Evolutionary conservation across 2,888 invertebrate genomes (phyloP).

Genomic region (Ophion costatus): DNA sequence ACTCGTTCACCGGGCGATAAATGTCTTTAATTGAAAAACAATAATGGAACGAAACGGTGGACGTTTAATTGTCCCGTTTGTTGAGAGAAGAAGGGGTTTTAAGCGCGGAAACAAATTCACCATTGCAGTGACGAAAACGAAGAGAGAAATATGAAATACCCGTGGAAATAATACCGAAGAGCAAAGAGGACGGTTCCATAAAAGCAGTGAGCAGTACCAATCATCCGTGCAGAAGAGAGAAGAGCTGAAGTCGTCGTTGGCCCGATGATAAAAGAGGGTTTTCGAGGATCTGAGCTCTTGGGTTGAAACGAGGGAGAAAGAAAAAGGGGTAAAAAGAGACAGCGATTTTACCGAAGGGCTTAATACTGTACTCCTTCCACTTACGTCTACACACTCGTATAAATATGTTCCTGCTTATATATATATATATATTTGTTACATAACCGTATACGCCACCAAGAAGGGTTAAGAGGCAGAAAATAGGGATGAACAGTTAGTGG

Average conservation of each 20-base stretch:
- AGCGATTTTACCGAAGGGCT: slow-evolving; percentile 34
- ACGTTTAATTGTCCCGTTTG: slow-evolving; percentile 31
- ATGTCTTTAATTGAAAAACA: background rate
- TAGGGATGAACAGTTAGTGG: slow-evolving; percentile 40
- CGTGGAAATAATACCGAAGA: slow-evolving; percentile 69
- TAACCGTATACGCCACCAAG: background rate
- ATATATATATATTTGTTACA: no score
- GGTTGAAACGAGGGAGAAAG: slow-evolving; percentile 51
- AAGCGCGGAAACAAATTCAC: slow-evolving; percentile 53
- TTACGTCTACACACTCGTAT: background rate
- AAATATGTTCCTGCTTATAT: background rate
- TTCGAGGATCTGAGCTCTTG: slow-evolving; percentile 42
- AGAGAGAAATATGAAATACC: slow-evolving; percentile 64
- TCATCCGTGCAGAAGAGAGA: slow-evolving; percentile 55
- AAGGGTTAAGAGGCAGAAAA: slow-evolving; percentile 43
- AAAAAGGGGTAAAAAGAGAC: slow-evolving; percentile 35
- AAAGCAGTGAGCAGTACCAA: slow-evolving; percentile 14
- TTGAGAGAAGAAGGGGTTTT: slow-evolving; percentile 51
- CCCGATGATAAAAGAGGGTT: slow-evolving; percentile 54
- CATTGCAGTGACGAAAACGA: slow-evolving; percentile 2
- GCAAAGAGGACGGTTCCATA: slow-evolving; percentile 13
- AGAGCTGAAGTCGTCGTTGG: slow-evolving; percentile 40
- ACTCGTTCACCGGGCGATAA: background rate
- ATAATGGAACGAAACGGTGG: slow-evolving; percentile 6
- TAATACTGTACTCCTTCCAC: slow-evolving; percentile 35